A percentile compares a stretch with the other conserved stretches of the same genome.
Evolutionary conservation across 30 jellyfish, hydroid and myxozoan species (phyloP).

Genomic region (Cassiopea andromeda): DNA sequence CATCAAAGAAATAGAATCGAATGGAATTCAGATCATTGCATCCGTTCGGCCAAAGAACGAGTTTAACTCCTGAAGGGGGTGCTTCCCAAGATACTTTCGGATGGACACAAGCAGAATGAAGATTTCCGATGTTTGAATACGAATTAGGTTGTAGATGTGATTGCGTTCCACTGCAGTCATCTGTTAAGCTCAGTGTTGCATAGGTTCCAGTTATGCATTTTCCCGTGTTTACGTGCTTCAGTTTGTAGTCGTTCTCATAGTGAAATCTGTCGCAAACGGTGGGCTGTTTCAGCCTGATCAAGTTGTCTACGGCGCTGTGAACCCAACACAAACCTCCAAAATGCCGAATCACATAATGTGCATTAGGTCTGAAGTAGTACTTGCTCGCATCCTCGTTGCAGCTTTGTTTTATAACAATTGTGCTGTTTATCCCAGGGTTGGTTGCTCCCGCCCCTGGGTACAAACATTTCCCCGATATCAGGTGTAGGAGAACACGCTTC

Average conservation of each 20-base stretch:
- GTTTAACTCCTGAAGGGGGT: background rate
- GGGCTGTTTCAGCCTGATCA: constrained; percentile 4
- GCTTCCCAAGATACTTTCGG: background rate
- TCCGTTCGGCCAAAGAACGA: background rate
- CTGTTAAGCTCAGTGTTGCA: constrained; percentile 6
- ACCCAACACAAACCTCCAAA: background rate
- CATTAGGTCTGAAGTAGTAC: constrained; percentile 42
- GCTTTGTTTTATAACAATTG: background rate
- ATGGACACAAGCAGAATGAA: constrained; percentile 5
- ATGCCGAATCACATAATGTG: constrained; percentile 32
- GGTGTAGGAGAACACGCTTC: constrained; percentile 22
- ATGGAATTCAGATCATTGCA: constrained; percentile 1
- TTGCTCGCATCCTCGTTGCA: background rate
- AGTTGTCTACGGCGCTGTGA: background rate
- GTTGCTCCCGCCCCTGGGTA: constrained; percentile 15
- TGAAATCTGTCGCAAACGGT: constrained; percentile 45
- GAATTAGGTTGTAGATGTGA: background rate
- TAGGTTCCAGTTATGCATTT: background rate
- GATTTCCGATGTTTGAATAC: background rate
- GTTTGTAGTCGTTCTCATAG: background rate
- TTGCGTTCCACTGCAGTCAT: constrained; percentile 24
- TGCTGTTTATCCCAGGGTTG: background rate
- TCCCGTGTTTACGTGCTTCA: constrained; percentile 41
- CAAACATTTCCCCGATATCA: constrained; percentile 35
- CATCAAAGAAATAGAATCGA: constrained; percentile 22